Base-by-base conservation (phyloP, 2,113 vertebrate genomes). In the Cisticola juncidis region DNA sequence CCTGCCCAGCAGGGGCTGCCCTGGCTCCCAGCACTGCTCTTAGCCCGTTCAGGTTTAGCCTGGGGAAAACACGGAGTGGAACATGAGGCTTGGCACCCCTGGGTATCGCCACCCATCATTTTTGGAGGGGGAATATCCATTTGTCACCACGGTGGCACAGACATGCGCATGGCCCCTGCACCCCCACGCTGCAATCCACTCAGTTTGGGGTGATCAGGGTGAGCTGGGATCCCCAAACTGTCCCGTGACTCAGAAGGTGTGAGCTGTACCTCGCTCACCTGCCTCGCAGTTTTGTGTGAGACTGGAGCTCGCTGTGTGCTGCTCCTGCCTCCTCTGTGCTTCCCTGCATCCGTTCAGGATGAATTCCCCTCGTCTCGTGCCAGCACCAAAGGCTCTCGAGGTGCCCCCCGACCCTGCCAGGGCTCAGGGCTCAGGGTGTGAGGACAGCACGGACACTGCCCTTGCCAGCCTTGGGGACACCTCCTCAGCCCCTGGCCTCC, bases 41-140 rank as follows among this genome's bases (percentile, higher is more conserved):
- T 3, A 3, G 14, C 19, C 17, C 2, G 0, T 14, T 14, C 4
- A 9, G 38, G 12, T 58, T 33, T 16, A 76, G 44, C 21, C 31
- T 28, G n/a, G 23, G 22, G 15, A 25, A 23, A 18, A 15, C 2
- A 2, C 0, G 5, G 47, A 77, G 54, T 3, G 1, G 48, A 31
- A 29, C 35, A 4, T 0, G 4, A 81, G 24, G 40, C 45, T 51
- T 11, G 35, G 38, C 60, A 20, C 7, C 19, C 60, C 13, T 3
- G 2, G 57, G 26, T 9, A 33, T 35, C 0, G 0, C 40, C 13
- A 4, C 15, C 50, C 4, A 0, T 31, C 47, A 2, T 28, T 82
- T 69, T 15, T 2, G 14, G 47, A 35, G 47, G 20, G 29, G 11
- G 9, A 77, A 33, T 0, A 7, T n/a, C 8, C 5, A 0, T 22